Percentiles rank a stretch among this genome's conserved stretches.
Conservation (phyloP, 2,113 vertebrate species). For the Gasterosteus nipponicus region DNA sequence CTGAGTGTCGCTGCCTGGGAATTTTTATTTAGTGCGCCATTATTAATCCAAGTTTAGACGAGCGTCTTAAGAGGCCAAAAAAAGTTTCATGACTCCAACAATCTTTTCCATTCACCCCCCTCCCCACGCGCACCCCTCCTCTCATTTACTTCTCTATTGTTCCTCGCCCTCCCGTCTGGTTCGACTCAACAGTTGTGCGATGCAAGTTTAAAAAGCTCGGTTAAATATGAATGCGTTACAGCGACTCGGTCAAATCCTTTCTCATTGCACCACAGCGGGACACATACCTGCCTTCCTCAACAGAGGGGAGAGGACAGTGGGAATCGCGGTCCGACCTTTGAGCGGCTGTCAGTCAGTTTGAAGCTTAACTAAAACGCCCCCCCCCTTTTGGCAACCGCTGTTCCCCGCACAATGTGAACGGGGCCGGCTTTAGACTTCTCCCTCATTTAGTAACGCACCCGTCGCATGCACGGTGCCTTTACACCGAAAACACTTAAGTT, state of each 20-base stretch:
- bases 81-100: background rate
- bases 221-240: slow-evolving; percentile 48
- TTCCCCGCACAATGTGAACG: slow-evolving; percentile 45
- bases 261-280: slow-evolving; percentile 47
- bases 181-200: slow-evolving; percentile 35
- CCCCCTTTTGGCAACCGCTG: slow-evolving; percentile 36
- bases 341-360: slow-evolving; percentile 58
- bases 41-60: background rate
- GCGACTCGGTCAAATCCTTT: slow-evolving; percentile 48
- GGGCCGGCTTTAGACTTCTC: slow-evolving; percentile 7
- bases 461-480: slow-evolving; percentile 15
- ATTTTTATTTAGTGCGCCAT: slow-evolving; percentile 12
- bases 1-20: slow-evolving; percentile 10
- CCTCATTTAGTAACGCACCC: slow-evolving; percentile 13
- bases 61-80: background rate
- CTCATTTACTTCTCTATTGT: slow-evolving; percentile 45
- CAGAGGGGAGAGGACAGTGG: background rate
- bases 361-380: slow-evolving; percentile 46
- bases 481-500: background rate
- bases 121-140: background rate
- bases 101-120: background rate
- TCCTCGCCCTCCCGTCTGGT: slow-evolving; percentile 19
- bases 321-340: slow-evolving; percentile 34
- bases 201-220: slow-evolving; percentile 59
- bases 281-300: slow-evolving; percentile 20